Conservation (phyloP, 1,140 invertebrate species). For the Arctopsyche grandis region DNA sequence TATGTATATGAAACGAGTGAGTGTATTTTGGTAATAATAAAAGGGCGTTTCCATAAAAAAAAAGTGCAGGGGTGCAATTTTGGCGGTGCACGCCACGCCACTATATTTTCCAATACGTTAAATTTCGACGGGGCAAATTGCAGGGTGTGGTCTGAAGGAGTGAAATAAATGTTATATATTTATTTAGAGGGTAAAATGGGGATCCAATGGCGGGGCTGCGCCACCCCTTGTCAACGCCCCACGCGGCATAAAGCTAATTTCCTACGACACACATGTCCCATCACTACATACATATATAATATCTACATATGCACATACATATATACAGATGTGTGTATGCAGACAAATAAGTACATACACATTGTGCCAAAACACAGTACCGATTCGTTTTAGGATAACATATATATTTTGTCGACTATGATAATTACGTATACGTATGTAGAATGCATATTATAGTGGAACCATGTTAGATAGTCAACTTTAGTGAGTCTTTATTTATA, state of each 20-base stretch:
- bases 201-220: not conserved
- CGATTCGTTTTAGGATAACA: too few relatives aligned
- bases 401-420: too few relatives aligned
- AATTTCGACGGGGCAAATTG: constrained; percentile 6
- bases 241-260: not conserved
- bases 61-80: not conserved
- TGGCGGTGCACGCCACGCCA: not conserved
- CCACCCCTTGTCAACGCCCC: constrained; percentile 12
- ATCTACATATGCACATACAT: too few relatives aligned
- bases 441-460: too few relatives aligned
- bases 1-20: not conserved
- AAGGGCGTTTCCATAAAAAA: constrained; percentile 14
- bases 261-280: not conserved
- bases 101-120: constrained; percentile 10
- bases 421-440: too few relatives aligned
- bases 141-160: constrained; percentile 3
- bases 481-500: too few relatives aligned
- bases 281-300: not conserved
- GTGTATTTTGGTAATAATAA: constrained; percentile 20
- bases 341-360: too few relatives aligned
- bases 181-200: constrained; percentile 19
- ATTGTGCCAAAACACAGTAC: too few relatives aligned
- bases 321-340: too few relatives aligned
- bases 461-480: too few relatives aligned
- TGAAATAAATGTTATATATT: constrained; percentile 29